These are phyloP conservation scores for Mythimna lalbum DNA, from an alignment of 2,888 invertebrate genomes.

Conservation along the genomic window DNA sequence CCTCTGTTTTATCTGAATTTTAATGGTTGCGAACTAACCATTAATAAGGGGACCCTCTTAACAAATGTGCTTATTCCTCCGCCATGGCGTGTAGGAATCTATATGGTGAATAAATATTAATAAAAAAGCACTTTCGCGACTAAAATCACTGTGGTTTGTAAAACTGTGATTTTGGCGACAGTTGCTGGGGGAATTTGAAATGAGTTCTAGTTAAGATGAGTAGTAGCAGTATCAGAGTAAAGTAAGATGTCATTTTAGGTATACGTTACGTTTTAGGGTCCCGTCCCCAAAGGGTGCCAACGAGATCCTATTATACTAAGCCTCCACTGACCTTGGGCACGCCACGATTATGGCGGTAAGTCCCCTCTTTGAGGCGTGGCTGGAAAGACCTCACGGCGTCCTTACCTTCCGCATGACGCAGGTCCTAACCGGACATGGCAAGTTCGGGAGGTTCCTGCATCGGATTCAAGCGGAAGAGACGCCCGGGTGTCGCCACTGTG, in stretches of 20 bases:
- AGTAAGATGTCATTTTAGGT: neutral
- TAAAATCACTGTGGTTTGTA: conserved; percentile 20
- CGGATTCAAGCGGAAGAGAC: no score
- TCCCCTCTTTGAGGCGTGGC: no score
- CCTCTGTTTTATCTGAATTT: conserved; percentile 61
- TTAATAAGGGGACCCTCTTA: conserved; percentile 70
- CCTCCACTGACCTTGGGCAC: no score
- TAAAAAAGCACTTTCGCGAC: conserved; percentile 58
- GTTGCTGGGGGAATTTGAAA: conserved; percentile 19
- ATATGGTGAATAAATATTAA: conserved; percentile 69
- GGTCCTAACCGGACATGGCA: no score
- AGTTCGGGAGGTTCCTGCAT: no score
- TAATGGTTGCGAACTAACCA: conserved; percentile 69
- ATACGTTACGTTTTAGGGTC: neutral
- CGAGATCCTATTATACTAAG: no score
- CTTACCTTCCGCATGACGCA: no score
- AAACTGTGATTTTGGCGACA: conserved; percentile 28
- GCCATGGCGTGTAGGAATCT: conserved; percentile 63
- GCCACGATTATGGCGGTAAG: no score
- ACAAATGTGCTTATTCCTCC: conserved; percentile 69
- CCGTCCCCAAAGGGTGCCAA: no score
- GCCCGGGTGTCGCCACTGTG: no score
- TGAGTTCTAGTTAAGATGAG: neutral
- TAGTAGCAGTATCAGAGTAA: no score
- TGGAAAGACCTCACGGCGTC: no score